These are phyloP conservation scores for Chionomys nivalis DNA, from an alignment of 2,113 vertebrate species.

Conservation along the genomic window DNA sequence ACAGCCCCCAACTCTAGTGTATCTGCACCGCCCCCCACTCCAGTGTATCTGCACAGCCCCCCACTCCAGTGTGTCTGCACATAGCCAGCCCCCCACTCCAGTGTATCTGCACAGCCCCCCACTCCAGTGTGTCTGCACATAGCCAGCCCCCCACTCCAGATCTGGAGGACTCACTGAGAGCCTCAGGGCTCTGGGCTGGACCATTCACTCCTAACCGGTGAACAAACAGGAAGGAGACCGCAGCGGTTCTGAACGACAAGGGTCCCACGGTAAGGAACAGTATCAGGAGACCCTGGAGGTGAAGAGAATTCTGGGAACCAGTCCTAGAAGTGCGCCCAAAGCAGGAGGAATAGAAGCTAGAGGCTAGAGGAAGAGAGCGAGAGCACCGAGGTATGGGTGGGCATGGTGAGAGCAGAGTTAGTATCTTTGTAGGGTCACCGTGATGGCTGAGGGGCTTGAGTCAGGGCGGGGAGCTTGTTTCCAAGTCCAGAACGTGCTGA, in stretches of 20 bases:
- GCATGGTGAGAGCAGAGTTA: not conserved
- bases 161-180: not conserved
- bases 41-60: no score
- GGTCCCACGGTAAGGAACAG: not conserved
- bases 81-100: no score
- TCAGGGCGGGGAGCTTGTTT: not conserved
- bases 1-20: no score
- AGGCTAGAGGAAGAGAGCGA: no score
- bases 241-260: not conserved
- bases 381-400: not conserved
- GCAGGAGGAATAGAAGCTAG: not conserved
- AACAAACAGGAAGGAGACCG: not conserved
- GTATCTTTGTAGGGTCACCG: not conserved
- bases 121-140: not conserved
- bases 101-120: no score
- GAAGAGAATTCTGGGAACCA: not conserved
- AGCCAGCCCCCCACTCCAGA: not conserved
- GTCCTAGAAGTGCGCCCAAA: not conserved
- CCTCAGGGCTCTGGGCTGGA: not conserved
- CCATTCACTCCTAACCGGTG: not conserved
- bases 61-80: not conserved
- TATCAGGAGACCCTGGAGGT: not conserved
- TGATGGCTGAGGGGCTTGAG: not conserved
- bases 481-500: not conserved
- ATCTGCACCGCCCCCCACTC: no score